Percentiles rank a stretch among this genome's conserved stretches.
Conservation (phyloP, 2,113 vertebrate genomes). For the Numenius arquata region DNA sequence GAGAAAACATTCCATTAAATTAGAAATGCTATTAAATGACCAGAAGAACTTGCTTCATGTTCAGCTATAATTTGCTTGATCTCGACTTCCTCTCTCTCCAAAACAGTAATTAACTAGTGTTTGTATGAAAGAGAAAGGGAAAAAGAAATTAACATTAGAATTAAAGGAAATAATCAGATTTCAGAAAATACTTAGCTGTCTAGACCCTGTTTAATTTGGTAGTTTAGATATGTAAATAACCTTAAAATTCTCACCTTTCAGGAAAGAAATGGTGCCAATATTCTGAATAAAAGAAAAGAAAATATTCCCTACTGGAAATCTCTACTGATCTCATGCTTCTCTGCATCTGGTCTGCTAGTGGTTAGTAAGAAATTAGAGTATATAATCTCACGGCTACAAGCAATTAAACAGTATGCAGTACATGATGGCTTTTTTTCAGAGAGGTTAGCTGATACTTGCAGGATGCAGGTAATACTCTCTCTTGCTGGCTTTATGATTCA, state of each 20-base stretch:
- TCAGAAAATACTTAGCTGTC: not conserved
- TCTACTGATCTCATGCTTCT: not conserved
- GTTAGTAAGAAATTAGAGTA: not conserved
- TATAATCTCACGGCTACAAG: not conserved
- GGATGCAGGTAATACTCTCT: not conserved
- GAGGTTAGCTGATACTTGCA: accelerated
- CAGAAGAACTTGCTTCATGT: not conserved
- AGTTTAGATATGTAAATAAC: not conserved
- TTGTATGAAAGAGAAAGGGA: not conserved
- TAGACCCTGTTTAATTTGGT: not conserved
- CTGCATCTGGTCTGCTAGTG: not conserved
- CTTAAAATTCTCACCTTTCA: not conserved
- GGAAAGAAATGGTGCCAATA: not conserved
- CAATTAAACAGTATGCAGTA: not conserved
- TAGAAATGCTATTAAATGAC: not conserved
- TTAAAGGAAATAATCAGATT: not conserved
- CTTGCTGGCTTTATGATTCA: not conserved
- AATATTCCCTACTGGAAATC: not conserved
- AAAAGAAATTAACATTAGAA: not conserved
- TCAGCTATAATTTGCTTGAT: not conserved
- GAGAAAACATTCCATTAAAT: not conserved
- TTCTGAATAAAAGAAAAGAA: not conserved
- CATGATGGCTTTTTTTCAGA: not conserved
- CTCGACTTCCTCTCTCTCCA: not conserved
- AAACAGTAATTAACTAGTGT: not conserved